phyloP scores from a whole-genome alignment of 2,797 vertebrate species.

The Triplophysa bombifrons region DNA sequence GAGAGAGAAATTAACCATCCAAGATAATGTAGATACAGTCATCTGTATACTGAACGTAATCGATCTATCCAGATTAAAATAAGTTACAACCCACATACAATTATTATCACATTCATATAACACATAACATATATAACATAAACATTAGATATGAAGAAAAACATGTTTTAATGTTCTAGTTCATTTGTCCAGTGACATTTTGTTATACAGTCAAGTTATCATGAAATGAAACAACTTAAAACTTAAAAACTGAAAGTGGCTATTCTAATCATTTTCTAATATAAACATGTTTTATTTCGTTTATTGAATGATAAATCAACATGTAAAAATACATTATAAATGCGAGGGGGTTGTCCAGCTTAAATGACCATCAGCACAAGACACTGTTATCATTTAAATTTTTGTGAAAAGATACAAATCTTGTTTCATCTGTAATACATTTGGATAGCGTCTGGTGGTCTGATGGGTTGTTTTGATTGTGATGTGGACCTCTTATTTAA shows the following conservation, averaged over 20 bases:
- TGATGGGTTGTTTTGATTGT: background rate
- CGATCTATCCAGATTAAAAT: too few relatives aligned
- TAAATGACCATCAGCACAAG: background rate
- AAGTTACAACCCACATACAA: background rate
- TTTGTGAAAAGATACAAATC: background rate
- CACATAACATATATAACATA: background rate
- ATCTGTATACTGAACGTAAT: too few relatives aligned
- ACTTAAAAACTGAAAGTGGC: too few relatives aligned
- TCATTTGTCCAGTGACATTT: background rate
- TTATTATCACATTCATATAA: background rate
- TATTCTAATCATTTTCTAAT: too few relatives aligned
- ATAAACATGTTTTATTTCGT: background rate
- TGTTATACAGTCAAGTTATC: background rate
- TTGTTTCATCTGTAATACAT: background rate
- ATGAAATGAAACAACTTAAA: too few relatives aligned
- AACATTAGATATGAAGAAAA: background rate
- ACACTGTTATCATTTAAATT: background rate
- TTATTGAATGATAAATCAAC: background rate
- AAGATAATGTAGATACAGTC: background rate
- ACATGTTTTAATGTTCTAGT: background rate
- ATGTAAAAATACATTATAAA: background rate
- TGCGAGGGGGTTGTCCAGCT: background rate
- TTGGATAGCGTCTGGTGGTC: constrained; percentile 4
- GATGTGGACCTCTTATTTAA: background rate
- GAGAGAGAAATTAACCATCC: constrained; percentile 5